Base-by-base conservation (phyloP, 1,140 invertebrate species). In the Drosophila bifasciata region DNA sequence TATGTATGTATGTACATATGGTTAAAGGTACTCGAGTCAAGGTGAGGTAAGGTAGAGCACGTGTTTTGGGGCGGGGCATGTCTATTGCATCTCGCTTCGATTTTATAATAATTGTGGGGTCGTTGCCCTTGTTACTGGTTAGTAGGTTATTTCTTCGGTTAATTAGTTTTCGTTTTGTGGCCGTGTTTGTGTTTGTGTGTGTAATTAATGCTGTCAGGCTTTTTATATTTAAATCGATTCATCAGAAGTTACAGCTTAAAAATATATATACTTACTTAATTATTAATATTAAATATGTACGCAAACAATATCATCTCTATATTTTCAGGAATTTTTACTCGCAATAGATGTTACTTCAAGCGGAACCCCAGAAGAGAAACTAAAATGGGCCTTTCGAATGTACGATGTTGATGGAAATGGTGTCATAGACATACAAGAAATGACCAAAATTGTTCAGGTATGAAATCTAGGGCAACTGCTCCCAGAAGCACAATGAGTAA, bases 381-480 rank as follows among this genome's bases (percentile, higher is more conserved):
- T 99, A 44, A 98, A 99, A 93, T 99, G 98, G 99, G 99, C 99
- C 44, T 99, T 99, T 93, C 95, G 97, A 90, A 98, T 98, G 97
- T 99, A 99, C 92, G 99, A 99, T 92, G 98, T 99, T n/a, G 98
- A 99, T 92, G 98, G 97, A 19, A 99, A 99, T 92, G 99, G 99
- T 63, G 97, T 98, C 64, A 99, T 99, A 91, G 98, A 99, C 92
- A 97, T 98, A 89, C 97, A 98, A 92, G 96, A 97, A 94, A 97
- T 97, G 96, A 97, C 96, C 41, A 97, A 97, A 94, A 97, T 97
- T 91, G 96, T 97, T 64, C 96, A 97, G 95, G 96, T 97, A 74
- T 15, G 15, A 61, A 41, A 21, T n/a, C 8, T 32, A 16, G 25
- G 32, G 32, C 32, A 36, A 4, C 11, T 13, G 11, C 32, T 13